A percentile compares a stretch with the other conserved stretches of the same genome.
These are phyloP conservation scores for Malurus leucopterus DNA, from an alignment of 2,797 vertebrate genomes.

Conservation along the genomic window DNA sequence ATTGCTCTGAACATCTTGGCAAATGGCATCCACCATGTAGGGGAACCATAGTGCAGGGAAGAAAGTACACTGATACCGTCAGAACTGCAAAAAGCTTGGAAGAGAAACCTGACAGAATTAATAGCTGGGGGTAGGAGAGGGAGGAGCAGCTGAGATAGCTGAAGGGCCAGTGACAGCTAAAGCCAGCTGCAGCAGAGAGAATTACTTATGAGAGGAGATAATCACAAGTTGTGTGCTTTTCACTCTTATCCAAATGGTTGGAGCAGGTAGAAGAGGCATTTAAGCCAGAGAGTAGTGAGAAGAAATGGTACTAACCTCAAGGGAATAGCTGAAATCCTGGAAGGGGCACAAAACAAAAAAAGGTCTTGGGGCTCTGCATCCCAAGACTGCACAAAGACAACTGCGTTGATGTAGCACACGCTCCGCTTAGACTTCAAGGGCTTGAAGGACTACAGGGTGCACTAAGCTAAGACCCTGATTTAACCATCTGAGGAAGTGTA, in stretches of 20 bases:
- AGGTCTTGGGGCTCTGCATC: neutral
- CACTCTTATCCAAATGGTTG: neutral
- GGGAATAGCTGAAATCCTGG: neutral
- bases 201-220: neutral
- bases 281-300: neutral
- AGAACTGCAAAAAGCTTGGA: neutral
- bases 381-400: neutral
- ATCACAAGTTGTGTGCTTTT: neutral
- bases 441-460: neutral
- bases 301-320: neutral
- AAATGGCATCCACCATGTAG: neutral
- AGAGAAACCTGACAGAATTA: neutral
- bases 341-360: neutral
- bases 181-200: neutral
- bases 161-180: neutral
- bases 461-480: neutral
- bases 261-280: neutral
- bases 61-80: neutral
- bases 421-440: neutral
- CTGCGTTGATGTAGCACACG: rapidly evolving
- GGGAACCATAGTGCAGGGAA: neutral
- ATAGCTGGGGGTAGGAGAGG: neutral
- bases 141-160: neutral
- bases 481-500: neutral
- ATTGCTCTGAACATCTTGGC: neutral